phyloP scores from a whole-genome alignment of 1,140 invertebrate species.

The Rhyzopertha dominica region DNA sequence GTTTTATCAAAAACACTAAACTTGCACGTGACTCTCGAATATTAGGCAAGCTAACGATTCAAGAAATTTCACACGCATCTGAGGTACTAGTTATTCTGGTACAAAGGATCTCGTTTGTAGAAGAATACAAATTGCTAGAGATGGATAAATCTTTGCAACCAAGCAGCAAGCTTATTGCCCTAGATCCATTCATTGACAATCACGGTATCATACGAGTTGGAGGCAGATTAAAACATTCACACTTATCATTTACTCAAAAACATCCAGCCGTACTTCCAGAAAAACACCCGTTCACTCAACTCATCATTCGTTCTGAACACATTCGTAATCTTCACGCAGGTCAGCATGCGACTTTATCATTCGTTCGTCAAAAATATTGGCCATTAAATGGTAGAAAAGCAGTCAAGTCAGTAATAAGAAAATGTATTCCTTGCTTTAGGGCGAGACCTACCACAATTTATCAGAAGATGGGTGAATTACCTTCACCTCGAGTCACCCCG shows the following conservation, averaged over 20 bases:
- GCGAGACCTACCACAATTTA: conserved; percentile 10
- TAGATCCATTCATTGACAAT: conserved; percentile 41
- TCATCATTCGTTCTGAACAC: conserved; percentile 27
- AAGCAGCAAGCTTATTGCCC: too few species aligned
- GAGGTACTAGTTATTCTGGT: too few species aligned
- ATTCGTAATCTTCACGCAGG: conserved; percentile 25
- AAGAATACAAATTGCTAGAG: too few species aligned
- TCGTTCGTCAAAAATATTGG: conserved; percentile 29
- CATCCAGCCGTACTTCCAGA: conserved; percentile 36
- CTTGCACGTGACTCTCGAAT: too few species aligned
- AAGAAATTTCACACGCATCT: too few species aligned
- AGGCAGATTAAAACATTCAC: conserved; percentile 29
- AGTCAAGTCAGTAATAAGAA: conserved; percentile 11
- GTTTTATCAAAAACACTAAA: too few species aligned
- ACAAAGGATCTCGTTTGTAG: too few species aligned
- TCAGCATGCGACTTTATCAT: conserved; percentile 23
- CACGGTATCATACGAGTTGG: conserved; percentile 36
- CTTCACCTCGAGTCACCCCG: too few species aligned
- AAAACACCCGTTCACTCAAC: conserved; percentile 13
- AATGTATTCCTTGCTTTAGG: conserved; percentile 24
- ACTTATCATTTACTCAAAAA: conserved; percentile 27
- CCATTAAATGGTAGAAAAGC: conserved; percentile 16
- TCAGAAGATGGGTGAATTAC: conserved; percentile 26
- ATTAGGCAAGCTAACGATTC: too few species aligned
- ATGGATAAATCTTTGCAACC: too few species aligned